Base-by-base conservation (phyloP, 2,113 vertebrate genomes). In the Oreochromis tanganicae region DNA sequence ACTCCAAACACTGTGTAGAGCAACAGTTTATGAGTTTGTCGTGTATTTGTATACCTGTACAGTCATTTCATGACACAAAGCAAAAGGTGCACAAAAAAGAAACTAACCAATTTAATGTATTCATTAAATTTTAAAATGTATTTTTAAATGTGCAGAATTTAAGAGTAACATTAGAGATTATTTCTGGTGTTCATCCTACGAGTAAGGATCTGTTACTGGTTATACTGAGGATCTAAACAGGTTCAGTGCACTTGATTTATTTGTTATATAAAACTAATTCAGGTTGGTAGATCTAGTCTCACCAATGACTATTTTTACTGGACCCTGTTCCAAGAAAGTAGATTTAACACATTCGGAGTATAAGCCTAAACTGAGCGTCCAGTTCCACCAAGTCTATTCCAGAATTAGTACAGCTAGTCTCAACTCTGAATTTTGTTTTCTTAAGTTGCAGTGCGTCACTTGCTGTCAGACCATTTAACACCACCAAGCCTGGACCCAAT, bases 131-230 rank as follows among this genome's bases (percentile, higher is more conserved):
- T 13, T 9, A 16, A 71, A 71, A 43, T 0, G n/a, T 43, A 0
- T 71, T 71, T 71, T 43, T 21, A 43, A 71, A 43, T 71, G 36
- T 71, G 66, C n/a, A 71, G 24, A 27, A 1, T 71, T 24, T 43
- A 5, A 24, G 6, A 38, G 10, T 38, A 38, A 38, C 19, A 1
- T 13, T 66, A 0, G 4, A 38, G n/a, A 41, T 14, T 24, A 21
- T 34, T 38, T 66, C 10, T 66, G 34, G 4, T 59, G 34, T 16
- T 59, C 57, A 19, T 61, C 29, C 29, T 32, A 4, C 5, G 0
- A 61, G 57, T 12, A 66, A 66, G 34, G 61, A 24, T 14, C 3
- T 71, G 11, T 41, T n/a, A 68, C 63, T 68, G 19, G 19, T 68
- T 14, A 68, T 1, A 43, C 66, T 16, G 12, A 21, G 36, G 7